Evolutionary conservation across 2,888 invertebrate species (phyloP).

Genomic region (Lasioglossum zephyrum): DNA sequence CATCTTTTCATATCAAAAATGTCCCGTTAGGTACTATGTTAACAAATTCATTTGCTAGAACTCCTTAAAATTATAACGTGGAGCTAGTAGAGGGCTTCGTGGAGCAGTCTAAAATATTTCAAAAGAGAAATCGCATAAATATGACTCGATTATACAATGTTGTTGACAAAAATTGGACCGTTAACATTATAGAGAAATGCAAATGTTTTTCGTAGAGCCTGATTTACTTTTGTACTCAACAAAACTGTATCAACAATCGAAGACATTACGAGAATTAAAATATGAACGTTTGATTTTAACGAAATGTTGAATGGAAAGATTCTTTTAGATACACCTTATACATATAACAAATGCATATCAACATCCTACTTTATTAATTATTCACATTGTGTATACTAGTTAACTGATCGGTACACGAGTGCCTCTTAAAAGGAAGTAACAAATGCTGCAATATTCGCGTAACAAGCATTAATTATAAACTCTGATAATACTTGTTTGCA

Average conservation of each 20-base stretch:
- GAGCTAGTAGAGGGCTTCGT: slow-evolving; percentile 11
- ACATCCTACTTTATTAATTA: slow-evolving; percentile 20
- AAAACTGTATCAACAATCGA: slow-evolving; percentile 20
- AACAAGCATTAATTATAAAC: slow-evolving; percentile 50
- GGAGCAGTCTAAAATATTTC: slow-evolving; percentile 2
- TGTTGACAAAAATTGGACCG: not conserved
- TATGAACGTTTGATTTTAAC: not conserved
- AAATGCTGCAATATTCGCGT: slow-evolving; percentile 39
- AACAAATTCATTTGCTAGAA: slow-evolving; percentile 24
- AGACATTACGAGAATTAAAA: slow-evolving; percentile 20
- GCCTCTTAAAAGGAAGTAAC: slow-evolving; percentile 47
- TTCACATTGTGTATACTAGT: slow-evolving; percentile 33
- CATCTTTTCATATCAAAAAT: slow-evolving; percentile 25
- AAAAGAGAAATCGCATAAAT: not conserved
- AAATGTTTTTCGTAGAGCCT: not conserved
- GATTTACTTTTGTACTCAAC: slow-evolving; percentile 7
- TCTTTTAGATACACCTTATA: slow-evolving; percentile 15
- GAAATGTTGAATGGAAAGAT: slow-evolving; percentile 14
- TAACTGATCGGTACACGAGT: slow-evolving; percentile 34
- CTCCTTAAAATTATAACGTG: slow-evolving; percentile 37
- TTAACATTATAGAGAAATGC: slow-evolving; percentile 22
- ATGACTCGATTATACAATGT: not conserved
- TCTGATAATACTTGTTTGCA: slow-evolving; percentile 32
- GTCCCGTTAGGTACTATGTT: slow-evolving; percentile 36
- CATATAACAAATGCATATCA: slow-evolving; percentile 44